Percentiles rank a stretch among this genome's conserved stretches.
Evolutionary conservation across 1,140 invertebrate genomes (phyloP).

Genomic region (Cherax destructor): DNA sequence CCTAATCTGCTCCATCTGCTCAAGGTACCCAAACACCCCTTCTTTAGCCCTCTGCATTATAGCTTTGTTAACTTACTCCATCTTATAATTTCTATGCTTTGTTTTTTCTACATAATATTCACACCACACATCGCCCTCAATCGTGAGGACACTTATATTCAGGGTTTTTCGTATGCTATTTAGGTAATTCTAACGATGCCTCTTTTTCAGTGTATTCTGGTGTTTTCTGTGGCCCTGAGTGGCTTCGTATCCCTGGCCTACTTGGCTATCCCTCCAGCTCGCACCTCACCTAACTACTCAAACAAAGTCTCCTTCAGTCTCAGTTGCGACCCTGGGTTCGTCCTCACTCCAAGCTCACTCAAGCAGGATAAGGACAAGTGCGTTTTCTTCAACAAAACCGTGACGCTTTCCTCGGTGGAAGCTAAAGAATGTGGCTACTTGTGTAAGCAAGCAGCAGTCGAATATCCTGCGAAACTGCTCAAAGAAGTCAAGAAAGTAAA

Average conservation of each 20-base stretch:
- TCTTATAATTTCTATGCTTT: no score
- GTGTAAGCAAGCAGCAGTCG: constrained; percentile 38
- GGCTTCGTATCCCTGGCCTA: constrained; percentile 57
- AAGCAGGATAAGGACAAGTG: constrained; percentile 37
- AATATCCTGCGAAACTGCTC: constrained; percentile 24
- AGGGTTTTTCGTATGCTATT: background rate
- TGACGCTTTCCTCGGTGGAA: constrained; percentile 30
- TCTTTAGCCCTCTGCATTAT: no score
- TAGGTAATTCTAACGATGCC: background rate
- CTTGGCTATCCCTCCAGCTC: constrained; percentile 58
- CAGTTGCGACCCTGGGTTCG: constrained; percentile 53
- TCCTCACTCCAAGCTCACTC: constrained; percentile 26
- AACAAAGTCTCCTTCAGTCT: constrained; percentile 45
- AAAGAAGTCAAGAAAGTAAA: constrained; percentile 50
- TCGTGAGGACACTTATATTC: background rate
- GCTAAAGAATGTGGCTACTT: constrained; percentile 63
- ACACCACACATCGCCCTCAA: no score
- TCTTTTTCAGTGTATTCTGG: constrained; percentile 53
- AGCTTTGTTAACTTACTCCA: background rate
- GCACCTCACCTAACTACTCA: constrained; percentile 53
- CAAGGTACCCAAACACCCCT: no score
- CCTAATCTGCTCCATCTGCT: no score
- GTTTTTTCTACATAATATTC: no score
- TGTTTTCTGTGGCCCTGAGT: constrained; percentile 65
- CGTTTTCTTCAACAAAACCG: constrained; percentile 43